Conservation (phyloP, 2,113 vertebrate genomes). For the Anhinga anhinga region DNA sequence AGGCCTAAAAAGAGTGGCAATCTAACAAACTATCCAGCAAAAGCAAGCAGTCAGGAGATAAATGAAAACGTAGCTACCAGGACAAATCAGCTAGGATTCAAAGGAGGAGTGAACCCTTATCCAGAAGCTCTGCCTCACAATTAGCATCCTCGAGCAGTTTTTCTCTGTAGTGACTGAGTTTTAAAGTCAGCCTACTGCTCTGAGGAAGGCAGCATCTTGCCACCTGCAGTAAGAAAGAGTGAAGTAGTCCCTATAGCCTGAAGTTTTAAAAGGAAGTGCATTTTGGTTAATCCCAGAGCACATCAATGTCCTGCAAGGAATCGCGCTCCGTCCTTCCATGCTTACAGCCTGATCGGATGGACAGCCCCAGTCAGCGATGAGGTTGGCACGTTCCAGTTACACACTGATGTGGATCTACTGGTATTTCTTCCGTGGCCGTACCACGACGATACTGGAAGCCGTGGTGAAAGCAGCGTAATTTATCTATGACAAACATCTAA, state of each 20-base stretch:
- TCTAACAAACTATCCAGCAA: neutral
- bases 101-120: neutral
- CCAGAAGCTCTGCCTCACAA: neutral
- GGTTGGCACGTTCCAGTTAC: neutral
- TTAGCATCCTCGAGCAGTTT: neutral
- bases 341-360: neutral
- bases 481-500: no score
- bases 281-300: neutral
- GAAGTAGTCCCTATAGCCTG: neutral
- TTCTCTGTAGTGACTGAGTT: neutral
- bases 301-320: accelerated
- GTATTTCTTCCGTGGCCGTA: accelerated
- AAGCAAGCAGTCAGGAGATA: neutral
- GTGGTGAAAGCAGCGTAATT: accelerated
- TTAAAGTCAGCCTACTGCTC: neutral
- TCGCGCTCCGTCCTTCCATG: accelerated
- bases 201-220: neutral
- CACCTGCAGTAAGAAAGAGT: neutral
- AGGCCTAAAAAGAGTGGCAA: neutral
- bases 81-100: neutral
- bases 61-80: neutral
- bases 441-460: accelerated
- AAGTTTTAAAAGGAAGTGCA: neutral
- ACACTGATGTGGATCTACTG: neutral
- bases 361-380: accelerated